Conservation (phyloP, 1,140 invertebrate species). For the Bombus huntii region DNA sequence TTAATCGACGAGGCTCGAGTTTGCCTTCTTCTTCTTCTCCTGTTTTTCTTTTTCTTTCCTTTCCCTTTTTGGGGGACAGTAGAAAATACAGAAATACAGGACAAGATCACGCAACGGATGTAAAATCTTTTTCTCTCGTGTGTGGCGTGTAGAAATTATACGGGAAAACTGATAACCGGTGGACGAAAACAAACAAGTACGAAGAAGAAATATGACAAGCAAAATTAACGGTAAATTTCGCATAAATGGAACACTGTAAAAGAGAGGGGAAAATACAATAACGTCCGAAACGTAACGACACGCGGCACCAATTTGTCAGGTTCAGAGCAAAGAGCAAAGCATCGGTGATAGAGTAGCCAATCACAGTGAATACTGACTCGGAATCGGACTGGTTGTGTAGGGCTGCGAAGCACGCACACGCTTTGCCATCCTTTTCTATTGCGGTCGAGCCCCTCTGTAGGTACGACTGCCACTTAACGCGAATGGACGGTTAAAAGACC, state of each 20-base stretch:
- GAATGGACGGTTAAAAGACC: constrained; percentile 65
- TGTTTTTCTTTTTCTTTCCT: no score
- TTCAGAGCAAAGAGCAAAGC: constrained; percentile 28
- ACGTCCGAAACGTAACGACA: neutral
- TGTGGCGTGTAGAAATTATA: neutral
- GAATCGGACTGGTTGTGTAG: constrained; percentile 38
- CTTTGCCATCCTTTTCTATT: constrained; percentile 38
- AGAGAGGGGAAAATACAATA: neutral
- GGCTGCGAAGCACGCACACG: constrained; percentile 38
- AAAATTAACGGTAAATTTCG: neutral
- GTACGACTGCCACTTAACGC: constrained; percentile 57
- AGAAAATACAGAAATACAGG: neutral
- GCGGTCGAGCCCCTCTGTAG: constrained; percentile 27
- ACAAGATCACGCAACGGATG: neutral
- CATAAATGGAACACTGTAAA: neutral
- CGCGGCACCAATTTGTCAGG: constrained; percentile 20
- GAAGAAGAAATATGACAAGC: neutral
- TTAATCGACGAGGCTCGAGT: neutral
- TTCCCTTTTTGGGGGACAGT: neutral
- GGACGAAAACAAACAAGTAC: neutral
- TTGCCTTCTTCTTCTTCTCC: neutral
- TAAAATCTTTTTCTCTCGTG: neutral
- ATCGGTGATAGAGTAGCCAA: constrained; percentile 48
- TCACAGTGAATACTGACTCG: constrained; percentile 57
- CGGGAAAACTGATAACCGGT: neutral